Conservation (phyloP, 2,113 vertebrate genomes). For the Lota lota region DNA sequence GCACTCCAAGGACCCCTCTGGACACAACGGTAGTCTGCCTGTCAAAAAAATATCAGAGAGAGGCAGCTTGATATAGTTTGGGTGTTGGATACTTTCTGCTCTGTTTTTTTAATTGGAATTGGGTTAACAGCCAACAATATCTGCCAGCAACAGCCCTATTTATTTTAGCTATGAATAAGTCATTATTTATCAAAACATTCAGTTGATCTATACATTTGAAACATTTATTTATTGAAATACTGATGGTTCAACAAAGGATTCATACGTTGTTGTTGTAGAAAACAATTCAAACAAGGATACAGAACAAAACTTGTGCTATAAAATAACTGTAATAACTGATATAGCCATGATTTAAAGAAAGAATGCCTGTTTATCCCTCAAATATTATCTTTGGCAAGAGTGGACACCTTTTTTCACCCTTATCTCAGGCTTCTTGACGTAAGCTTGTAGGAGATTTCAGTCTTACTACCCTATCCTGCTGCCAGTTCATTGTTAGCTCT, state of each 20-base stretch:
- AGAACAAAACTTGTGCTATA: not conserved
- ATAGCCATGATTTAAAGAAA: conserved; percentile 42
- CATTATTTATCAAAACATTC: too few relatives aligned
- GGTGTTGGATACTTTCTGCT: conserved; percentile 29
- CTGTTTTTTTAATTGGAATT: too few relatives aligned
- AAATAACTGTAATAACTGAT: conserved; percentile 8
- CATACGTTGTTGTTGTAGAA: too few relatives aligned
- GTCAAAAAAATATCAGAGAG: conserved; percentile 49
- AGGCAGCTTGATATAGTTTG: conserved; percentile 28
- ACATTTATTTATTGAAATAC: too few relatives aligned
- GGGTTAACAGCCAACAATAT: too few relatives aligned
- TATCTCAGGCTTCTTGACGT: not conserved
- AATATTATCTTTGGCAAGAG: conserved; percentile 38
- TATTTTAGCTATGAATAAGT: too few relatives aligned
- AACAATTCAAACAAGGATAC: too few relatives aligned
- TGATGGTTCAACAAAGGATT: too few relatives aligned
- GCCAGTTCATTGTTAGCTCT: too few relatives aligned
- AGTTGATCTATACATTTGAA: too few relatives aligned
- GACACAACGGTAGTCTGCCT: conserved; percentile 35
- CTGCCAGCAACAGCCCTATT: too few relatives aligned
- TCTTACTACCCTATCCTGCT: too few relatives aligned
- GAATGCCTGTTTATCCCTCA: conserved; percentile 24
- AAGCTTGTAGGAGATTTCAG: not conserved
- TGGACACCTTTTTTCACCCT: conserved; percentile 23
- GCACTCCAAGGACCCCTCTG: conserved; percentile 43